Base-by-base conservation (phyloP, 2,888 invertebrate species). In the Phlogophora meticulosa region DNA sequence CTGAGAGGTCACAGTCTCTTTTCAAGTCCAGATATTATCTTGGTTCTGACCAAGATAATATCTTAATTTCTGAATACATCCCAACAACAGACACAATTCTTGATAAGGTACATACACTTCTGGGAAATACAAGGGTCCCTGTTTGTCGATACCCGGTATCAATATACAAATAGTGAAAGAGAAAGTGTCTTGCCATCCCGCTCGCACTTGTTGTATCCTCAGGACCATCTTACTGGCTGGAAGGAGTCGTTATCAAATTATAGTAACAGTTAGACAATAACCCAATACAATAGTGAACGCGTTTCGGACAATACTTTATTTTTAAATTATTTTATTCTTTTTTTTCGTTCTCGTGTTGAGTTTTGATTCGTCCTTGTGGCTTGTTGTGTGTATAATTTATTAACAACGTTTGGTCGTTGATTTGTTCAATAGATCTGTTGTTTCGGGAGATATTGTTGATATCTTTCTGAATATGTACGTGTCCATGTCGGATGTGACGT, bases 401-500 rank as follows among this genome's bases (percentile, higher is more conserved):
- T 2, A 4, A 46, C n/a, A 63, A 49, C 34, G 48, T 52, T 60
- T 71, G 55, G 58, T 70, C 70, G 42, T 48, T 63, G 46, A 51
- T 53, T 76, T 51, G 46, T 58, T 73, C 36, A 42, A 70, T 74
- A 63, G 42, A 71, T 76, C 36, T 42, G 45, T 52, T 76, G 56
- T 69, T 76, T 51, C 34, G 34, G 46, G 55, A 66, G 55, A 57
- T 55, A 64, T 76, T 78, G 51, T 63, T 28, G 22, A 51, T 59
- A 55, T 58, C 61, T 66, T 42, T 52, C 46, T 60, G 22, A 20
- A 65, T 52, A 89, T 86, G 87, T 85, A 83, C 64, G 80, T 83
- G 68, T 66, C 76, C 7, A 71, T 80, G 43, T 76, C 82, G 7
- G 78, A 86, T 63, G 69, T 80, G 42, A 73, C 80, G 46, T 87